Conservation (phyloP, 2,888 invertebrate species). For the Euspilapteryx auroguttella region DNA sequence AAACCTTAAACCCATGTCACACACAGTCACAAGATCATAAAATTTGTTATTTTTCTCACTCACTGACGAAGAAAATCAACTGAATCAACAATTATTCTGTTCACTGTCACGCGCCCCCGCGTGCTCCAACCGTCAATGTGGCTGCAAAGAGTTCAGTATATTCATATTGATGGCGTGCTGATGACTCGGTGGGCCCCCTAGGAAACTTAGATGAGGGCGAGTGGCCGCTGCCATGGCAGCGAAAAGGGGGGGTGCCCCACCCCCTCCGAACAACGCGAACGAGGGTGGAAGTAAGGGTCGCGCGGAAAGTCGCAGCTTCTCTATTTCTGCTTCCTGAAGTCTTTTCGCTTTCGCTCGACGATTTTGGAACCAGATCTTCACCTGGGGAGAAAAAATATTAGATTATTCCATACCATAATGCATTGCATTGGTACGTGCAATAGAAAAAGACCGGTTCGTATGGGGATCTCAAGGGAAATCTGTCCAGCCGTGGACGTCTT, state of each 20-base stretch:
- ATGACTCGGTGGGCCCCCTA: slow-evolving; percentile 56
- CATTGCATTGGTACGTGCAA: too few relatives aligned
- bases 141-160: slow-evolving; percentile 57
- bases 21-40: too few relatives aligned
- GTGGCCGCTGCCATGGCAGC: slow-evolving; percentile 68
- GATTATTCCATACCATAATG: too few relatives aligned
- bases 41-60: too few relatives aligned
- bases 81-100: too few relatives aligned
- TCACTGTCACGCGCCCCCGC: slow-evolving; percentile 33
- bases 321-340: slow-evolving; percentile 93
- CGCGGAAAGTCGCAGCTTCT: slow-evolving; percentile 85
- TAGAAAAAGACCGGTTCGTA: too few relatives aligned
- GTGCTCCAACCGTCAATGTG: slow-evolving; percentile 56
- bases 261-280: slow-evolving; percentile 69
- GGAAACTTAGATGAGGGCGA: slow-evolving; percentile 61
- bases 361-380: slow-evolving; percentile 94
- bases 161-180: slow-evolving; percentile 60
- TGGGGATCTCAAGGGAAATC: too few relatives aligned
- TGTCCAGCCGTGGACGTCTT: too few relatives aligned
- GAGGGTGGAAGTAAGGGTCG: slow-evolving; percentile 76
- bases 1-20: too few relatives aligned
- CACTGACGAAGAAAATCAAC: too few relatives aligned
- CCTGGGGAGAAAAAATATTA: slow-evolving; percentile 47
- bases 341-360: slow-evolving; percentile 94
- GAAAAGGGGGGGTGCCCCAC: slow-evolving; percentile 68